These are phyloP conservation scores for Pristionchus japonicus DNA, from an alignment of 2,888 invertebrate species.

Conservation along the genomic window DNA sequence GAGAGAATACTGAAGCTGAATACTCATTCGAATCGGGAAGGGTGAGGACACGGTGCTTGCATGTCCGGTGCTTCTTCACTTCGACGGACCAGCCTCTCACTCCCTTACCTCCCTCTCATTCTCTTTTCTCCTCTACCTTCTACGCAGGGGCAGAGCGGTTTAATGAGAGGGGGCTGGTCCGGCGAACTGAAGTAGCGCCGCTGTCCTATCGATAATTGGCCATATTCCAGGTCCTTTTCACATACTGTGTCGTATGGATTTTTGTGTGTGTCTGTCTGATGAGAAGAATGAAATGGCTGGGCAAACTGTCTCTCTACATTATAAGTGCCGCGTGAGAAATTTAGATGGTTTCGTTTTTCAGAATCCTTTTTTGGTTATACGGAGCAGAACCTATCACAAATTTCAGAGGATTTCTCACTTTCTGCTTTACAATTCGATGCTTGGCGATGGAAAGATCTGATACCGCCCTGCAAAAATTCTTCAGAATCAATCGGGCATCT, in stretches of 20 bases:
- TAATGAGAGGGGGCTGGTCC: too few relatives aligned
- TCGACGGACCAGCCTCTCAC: too few relatives aligned
- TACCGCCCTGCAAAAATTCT: background rate
- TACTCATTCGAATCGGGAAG: background rate
- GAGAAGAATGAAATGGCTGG: conserved; percentile 12
- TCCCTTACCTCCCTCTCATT: too few relatives aligned
- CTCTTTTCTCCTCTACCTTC: too few relatives aligned
- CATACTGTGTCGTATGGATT: background rate
- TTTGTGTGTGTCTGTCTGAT: background rate
- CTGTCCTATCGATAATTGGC: background rate
- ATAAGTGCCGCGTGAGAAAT: background rate
- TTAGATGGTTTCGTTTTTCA: too few relatives aligned
- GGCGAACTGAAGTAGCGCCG: too few relatives aligned
- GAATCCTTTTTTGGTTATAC: background rate
- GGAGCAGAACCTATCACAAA: background rate
- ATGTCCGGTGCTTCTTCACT: too few relatives aligned
- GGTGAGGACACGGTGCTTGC: background rate
- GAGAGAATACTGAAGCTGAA: background rate
- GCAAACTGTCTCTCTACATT: background rate
- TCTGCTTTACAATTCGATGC: background rate
- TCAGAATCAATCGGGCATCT: background rate
- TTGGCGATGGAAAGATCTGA: background rate
- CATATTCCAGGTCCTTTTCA: background rate
- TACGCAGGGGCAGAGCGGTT: too few relatives aligned
- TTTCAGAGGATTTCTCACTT: background rate